These are phyloP conservation scores for Potamilus streckersoni DNA, from an alignment of 1,140 invertebrate species.

Conservation along the genomic window DNA sequence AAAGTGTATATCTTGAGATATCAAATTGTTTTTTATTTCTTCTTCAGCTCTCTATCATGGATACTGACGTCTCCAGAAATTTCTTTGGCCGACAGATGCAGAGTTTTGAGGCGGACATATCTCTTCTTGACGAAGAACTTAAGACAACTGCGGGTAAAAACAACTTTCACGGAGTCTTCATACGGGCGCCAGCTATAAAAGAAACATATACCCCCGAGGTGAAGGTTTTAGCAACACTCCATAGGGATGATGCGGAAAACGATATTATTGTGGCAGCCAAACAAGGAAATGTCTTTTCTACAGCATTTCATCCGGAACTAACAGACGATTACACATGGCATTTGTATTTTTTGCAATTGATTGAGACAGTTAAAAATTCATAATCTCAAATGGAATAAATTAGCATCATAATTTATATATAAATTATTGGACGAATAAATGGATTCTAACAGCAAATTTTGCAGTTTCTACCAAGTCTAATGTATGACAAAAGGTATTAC, in stretches of 20 bases:
- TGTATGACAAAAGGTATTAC: too few relatives aligned
- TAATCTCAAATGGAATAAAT: too few relatives aligned
- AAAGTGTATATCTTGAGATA: too few relatives aligned
- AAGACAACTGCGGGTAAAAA: conserved; percentile 10
- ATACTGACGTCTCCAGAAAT: conserved; percentile 54
- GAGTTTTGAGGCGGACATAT: conserved; percentile 55
- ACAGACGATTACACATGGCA: conserved; percentile 60
- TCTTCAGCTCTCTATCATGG: conserved; percentile 52
- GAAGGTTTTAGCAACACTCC: conserved; percentile 43
- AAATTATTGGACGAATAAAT: too few relatives aligned
- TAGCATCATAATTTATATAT: too few relatives aligned
- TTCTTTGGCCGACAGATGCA: conserved; percentile 57
- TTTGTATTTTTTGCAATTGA: conserved; percentile 48
- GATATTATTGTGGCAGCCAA: conserved; percentile 51
- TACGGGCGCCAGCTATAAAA: conserved; percentile 56
- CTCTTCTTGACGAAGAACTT: conserved; percentile 35
- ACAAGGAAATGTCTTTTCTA: conserved; percentile 53
- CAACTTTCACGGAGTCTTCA: conserved; percentile 53
- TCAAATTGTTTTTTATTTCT: neutral
- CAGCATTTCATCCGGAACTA: conserved; percentile 61
- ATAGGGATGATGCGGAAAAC: conserved; percentile 14
- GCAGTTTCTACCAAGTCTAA: too few relatives aligned
- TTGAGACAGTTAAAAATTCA: neutral
- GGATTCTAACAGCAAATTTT: too few relatives aligned
- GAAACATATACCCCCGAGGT: conserved; percentile 36